Conservation (phyloP, 2,888 invertebrate species). For the Trichacis sp. region DNA sequence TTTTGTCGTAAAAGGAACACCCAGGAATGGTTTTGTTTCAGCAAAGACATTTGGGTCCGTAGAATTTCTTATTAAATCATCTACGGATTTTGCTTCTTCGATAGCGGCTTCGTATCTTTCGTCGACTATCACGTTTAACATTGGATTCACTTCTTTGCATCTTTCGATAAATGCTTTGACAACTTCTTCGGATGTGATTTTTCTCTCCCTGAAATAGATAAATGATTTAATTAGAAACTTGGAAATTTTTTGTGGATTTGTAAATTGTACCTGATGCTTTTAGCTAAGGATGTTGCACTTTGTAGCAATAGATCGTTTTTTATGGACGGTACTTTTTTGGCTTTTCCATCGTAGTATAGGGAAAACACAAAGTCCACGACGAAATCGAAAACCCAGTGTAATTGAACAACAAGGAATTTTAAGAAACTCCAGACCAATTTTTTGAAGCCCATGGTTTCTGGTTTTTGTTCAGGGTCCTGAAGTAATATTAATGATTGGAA, state of each 20-base stretch:
- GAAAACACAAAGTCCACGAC: constrained; percentile 69
- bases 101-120: constrained; percentile 83
- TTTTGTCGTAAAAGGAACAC: constrained; percentile 93
- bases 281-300: constrained; percentile 78
- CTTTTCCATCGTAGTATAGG: constrained; percentile 65
- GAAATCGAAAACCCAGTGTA: constrained; percentile 65
- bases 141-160: constrained; percentile 80
- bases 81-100: constrained; percentile 81
- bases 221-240: too few relatives aligned
- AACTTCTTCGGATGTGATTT: constrained; percentile 78
- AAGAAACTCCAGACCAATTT: constrained; percentile 46
- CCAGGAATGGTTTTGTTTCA: constrained; percentile 82
- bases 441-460: constrained; percentile 6
- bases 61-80: constrained; percentile 75
- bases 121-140: constrained; percentile 87
- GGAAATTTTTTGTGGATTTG: constrained; percentile 73
- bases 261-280: constrained; percentile 80
- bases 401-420: constrained; percentile 52
- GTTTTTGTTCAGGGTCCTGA: constrained; percentile 2
- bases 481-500: too few relatives aligned
- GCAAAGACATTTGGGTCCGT: constrained; percentile 75
- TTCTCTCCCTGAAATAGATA: constrained; percentile 62
- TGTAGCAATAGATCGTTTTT: constrained; percentile 70
- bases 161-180: constrained; percentile 82
- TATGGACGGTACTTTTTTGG: constrained; percentile 64